Percentiles rank a stretch among this genome's conserved stretches.
These are phyloP conservation scores for Thecocarcelia acutangulata DNA, from an alignment of 2,888 invertebrate species.

Conservation along the genomic window DNA sequence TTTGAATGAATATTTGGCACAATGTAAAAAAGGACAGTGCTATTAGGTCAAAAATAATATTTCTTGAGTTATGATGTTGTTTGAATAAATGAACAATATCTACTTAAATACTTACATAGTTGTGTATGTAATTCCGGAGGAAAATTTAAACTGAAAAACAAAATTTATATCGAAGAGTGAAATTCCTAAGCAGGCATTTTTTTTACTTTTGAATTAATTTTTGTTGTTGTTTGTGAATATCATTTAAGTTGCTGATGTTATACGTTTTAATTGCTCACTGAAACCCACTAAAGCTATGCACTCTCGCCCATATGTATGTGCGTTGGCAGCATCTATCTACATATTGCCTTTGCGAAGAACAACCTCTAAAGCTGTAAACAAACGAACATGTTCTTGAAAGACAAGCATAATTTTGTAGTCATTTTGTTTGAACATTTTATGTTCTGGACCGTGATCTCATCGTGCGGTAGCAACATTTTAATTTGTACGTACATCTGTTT, in stretches of 20 bases:
- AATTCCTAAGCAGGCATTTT: neutral
- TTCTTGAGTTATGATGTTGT: too few species aligned
- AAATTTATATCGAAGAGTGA: neutral
- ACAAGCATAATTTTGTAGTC: slow-evolving; percentile 26
- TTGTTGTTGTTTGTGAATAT: slow-evolving; percentile 5
- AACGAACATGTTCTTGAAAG: slow-evolving; percentile 3
- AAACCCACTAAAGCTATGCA: slow-evolving; percentile 35
- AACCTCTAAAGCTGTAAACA: neutral
- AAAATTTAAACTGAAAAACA: slow-evolving; percentile 11
- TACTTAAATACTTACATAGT: neutral
- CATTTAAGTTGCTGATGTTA: slow-evolving; percentile 1
- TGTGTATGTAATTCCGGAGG: slow-evolving; percentile 8
- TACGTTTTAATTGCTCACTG: slow-evolving; percentile 32
- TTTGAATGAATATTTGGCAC: too few species aligned
- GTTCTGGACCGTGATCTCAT: neutral
- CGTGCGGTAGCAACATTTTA: neutral
- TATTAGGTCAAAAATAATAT: too few species aligned
- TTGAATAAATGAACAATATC: too few species aligned
- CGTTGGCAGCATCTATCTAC: neutral
- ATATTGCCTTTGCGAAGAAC: slow-evolving; percentile 12
- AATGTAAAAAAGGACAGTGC: too few species aligned
- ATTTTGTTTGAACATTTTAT: slow-evolving; percentile 22
- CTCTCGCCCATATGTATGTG: too few species aligned
- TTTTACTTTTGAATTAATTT: neutral
- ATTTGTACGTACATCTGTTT: slow-evolving; percentile 15